Percentiles rank a stretch among this genome's conserved stretches.
Evolutionary conservation across 2,888 invertebrate species (phyloP).

Genomic region (Dryobota labecula): DNA sequence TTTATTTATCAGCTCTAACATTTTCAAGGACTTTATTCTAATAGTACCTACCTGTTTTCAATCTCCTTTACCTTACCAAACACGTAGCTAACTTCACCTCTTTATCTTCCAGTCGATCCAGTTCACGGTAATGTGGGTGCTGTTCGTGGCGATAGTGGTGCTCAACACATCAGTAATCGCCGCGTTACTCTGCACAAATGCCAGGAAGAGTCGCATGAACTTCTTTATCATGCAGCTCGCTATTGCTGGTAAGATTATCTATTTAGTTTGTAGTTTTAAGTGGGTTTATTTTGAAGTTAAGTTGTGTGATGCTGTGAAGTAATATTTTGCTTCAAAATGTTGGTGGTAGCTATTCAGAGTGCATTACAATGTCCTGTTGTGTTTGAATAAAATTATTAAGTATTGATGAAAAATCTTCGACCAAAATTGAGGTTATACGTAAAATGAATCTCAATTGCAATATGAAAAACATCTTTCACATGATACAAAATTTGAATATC

Average conservation of each 20-base stretch:
- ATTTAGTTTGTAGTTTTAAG: neutral
- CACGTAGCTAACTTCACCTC: neutral
- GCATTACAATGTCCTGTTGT: neutral
- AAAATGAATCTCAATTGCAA: too few relatives aligned
- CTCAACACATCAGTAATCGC: constrained; percentile 97
- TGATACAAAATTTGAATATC: too few relatives aligned
- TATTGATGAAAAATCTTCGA: too few relatives aligned
- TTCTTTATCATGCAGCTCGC: constrained; percentile 98
- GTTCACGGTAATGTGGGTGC: constrained; percentile 95
- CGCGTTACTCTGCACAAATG: constrained; percentile 95
- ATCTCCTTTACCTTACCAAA: neutral
- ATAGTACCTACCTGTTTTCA: neutral
- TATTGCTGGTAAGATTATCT: constrained; percentile 93
- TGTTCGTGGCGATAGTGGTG: constrained; percentile 96
- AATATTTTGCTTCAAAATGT: neutral
- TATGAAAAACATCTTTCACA: too few relatives aligned
- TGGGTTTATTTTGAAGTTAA: neutral
- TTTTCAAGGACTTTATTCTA: neutral
- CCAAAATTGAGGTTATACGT: too few relatives aligned
- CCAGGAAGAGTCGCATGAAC: constrained; percentile 97
- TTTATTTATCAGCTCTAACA: too few relatives aligned
- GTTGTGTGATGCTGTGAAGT: neutral
- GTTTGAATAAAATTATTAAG: too few relatives aligned
- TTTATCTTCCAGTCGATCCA: constrained; percentile 93
- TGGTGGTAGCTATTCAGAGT: neutral